A percentile compares a stretch with the other conserved stretches of the same genome.
Conservation (phyloP, 2,113 vertebrate species). For the Bubo bubo region DNA sequence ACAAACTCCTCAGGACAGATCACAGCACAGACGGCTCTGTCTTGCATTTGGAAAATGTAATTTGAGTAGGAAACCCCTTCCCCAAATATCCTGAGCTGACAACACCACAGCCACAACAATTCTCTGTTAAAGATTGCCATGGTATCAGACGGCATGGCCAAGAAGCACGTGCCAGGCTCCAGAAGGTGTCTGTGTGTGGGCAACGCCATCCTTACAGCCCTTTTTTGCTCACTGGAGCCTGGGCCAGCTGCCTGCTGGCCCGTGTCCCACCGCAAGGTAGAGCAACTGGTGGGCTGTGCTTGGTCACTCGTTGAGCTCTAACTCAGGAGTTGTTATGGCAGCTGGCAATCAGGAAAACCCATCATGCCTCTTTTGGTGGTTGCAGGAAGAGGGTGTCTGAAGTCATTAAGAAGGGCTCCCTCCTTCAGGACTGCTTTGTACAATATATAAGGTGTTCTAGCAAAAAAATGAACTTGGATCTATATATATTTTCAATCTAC, state of each 20-base stretch:
- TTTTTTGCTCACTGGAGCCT: not conserved
- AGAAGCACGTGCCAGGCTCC: not conserved
- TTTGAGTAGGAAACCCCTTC: not conserved
- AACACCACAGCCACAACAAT: not conserved
- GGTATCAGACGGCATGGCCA: not conserved
- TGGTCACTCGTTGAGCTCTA: rapidly evolving
- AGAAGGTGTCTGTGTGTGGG: not conserved
- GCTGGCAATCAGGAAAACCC: not conserved
- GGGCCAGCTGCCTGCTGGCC: not conserved
- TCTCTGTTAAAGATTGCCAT: not conserved
- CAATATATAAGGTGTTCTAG: not conserved
- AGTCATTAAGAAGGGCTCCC: not conserved
- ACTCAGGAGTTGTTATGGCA: not conserved
- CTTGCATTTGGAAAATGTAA: not conserved
- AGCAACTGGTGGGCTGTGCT: not conserved
- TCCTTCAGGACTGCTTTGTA: not conserved
- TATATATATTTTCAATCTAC: not conserved
- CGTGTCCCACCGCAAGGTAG: not conserved
- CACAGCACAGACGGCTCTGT: not conserved
- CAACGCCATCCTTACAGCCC: not conserved
- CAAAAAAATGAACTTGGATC: not conserved
- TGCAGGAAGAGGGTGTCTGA: not conserved
- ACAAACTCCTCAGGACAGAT: not conserved
- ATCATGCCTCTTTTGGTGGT: not conserved
- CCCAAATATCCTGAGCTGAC: not conserved